Conservation (phyloP, 2,797 vertebrate genomes). For the Neostethus bicornis region DNA sequence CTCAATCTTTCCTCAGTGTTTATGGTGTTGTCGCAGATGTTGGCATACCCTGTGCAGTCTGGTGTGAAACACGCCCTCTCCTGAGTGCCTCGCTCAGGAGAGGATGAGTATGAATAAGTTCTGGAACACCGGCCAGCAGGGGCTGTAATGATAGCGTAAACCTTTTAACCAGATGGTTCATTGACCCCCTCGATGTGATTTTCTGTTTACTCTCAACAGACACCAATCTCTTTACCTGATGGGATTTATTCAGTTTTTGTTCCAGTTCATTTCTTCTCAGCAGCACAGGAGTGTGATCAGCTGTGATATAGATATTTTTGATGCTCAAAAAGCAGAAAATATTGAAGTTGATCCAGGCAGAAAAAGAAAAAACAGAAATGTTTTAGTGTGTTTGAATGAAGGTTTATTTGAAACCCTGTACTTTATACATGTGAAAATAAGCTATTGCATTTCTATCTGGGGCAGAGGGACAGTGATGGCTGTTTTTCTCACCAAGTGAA, state of each 20-base stretch:
- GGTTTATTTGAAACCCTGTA: not conserved
- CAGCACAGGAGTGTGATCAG: conserved; percentile 8
- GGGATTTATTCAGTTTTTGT: conserved; percentile 1
- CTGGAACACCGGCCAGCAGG: conserved; percentile 1
- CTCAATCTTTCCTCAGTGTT: conserved; percentile 22
- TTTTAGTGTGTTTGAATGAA: not conserved
- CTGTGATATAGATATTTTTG: conserved; percentile 8
- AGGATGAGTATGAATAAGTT: conserved; percentile 38
- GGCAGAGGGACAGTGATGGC: not conserved
- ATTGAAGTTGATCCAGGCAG: not conserved
- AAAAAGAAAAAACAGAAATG: not conserved
- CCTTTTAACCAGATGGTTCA: conserved; percentile 51
- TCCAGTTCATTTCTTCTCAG: conserved; percentile 16
- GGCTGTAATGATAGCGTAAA: conserved; percentile 32
- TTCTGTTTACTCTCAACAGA: conserved; percentile 36
- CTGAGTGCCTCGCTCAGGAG: conserved; percentile 57
- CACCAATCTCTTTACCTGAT: not conserved
- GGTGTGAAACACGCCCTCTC: conserved; percentile 62
- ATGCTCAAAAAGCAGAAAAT: conserved; percentile 34
- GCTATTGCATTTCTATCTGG: not conserved
- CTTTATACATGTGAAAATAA: not conserved
- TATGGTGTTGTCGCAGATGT: conserved; percentile 68
- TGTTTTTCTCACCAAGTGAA: not conserved
- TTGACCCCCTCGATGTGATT: conserved; percentile 20
- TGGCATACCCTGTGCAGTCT: conserved; percentile 62